Evolutionary conservation across 2,113 vertebrate species (phyloP), one percentile per base, ranked within the genome.

Genomic region (Heterocephalus glaber): DNA sequence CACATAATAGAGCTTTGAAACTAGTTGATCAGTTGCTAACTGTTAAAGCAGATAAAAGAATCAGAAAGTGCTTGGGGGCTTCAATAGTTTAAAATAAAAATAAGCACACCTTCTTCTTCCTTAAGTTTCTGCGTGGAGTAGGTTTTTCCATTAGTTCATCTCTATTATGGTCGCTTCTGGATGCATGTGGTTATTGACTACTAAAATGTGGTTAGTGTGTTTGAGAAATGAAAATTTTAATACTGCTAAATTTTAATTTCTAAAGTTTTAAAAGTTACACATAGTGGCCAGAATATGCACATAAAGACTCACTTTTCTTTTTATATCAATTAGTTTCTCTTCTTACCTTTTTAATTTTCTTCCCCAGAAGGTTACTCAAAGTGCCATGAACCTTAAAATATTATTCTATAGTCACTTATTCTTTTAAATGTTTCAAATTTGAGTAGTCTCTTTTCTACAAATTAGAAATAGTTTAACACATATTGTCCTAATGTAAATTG

Each of bases 341-440:
- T 11, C 10, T 58, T 87, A 63, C 13, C 28, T 47, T 91, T 70
- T 91, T 35, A 8, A 88, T 85, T 68, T 70, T 80, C 38, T 93
- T 66, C 58, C 72, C 38, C 79, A 54, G 17, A 49, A 76, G 11
- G 2, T 85, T 76, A 70, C 26, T 49, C 66, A 81, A 94, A 88
- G 35, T 80, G 35, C 5, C 56, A 95, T 38, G 30, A 79, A 93
- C 65, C 30, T 38, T 72, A 66, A 74, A 90, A 68, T 1, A 30
- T 28, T 72, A 26, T 56, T 84, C 5, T 47, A 35, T 28, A 95
- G 63, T 5, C 12, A 47, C 8, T 49, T 47, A 7, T 47, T 89
- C 65, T 49, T 89, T 61, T 72, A 56, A 95, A 41, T 89, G 16
- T n/a, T 97, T 92, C 68, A 84, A 96, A 86, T 68, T 41, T 38